A percentile compares a stretch with the other conserved stretches of the same genome.
phyloP scores from a whole-genome alignment of 2,888 invertebrate genomes.

The Temnothorax rugatulus region DNA sequence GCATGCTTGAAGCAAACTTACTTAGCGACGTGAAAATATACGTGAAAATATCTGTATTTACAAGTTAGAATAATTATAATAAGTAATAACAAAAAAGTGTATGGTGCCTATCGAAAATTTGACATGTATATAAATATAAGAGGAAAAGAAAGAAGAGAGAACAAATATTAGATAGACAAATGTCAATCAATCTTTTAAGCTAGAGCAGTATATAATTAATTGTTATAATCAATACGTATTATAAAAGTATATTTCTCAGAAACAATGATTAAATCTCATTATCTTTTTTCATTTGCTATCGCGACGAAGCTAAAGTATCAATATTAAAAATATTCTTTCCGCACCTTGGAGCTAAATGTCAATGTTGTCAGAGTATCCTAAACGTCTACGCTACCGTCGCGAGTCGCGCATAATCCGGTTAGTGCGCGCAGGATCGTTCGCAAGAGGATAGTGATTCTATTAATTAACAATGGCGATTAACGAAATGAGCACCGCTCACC shows the following conservation, averaged over 20 bases:
- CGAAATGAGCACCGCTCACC: slow-evolving; percentile 36
- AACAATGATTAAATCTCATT: not conserved
- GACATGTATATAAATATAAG: not conserved
- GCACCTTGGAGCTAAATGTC: not conserved
- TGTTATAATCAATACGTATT: not conserved
- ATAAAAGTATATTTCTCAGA: not conserved
- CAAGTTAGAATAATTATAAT: not conserved
- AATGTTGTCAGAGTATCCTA: slow-evolving; percentile 5
- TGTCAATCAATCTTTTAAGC: not conserved
- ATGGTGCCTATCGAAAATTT: not conserved
- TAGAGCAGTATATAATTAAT: not conserved
- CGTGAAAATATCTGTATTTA: slow-evolving; percentile 6
- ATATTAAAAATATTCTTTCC: slow-evolving; percentile 13
- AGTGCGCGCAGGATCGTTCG: slow-evolving; percentile 8
- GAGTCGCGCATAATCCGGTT: slow-evolving; percentile 24
- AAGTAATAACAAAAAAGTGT: not conserved
- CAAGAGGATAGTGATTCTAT: slow-evolving; percentile 39
- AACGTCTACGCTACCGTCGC: slow-evolving; percentile 2
- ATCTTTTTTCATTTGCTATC: not conserved
- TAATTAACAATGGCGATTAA: slow-evolving; percentile 53
- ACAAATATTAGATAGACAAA: not conserved
- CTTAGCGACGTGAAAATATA: not conserved
- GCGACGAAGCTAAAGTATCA: not conserved
- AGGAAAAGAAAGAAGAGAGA: not conserved
- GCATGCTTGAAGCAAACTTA: not conserved